phyloP scores from a whole-genome alignment of 1,140 invertebrate genomes.

The Drosophila kepulauana region DNA sequence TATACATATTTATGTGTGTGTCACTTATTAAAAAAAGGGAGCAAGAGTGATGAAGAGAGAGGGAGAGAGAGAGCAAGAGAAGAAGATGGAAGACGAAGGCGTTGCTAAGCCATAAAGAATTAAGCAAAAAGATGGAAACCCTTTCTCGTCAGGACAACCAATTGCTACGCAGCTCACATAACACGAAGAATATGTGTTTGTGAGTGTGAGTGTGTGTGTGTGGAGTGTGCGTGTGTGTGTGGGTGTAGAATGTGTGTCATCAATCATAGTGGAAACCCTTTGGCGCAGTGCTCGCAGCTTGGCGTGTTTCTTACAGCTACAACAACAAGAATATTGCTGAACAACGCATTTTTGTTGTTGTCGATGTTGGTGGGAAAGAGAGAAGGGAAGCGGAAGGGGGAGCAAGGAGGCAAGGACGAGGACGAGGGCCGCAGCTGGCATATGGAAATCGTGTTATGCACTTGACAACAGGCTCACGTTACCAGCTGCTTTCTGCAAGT shows the following conservation, averaged over 20 bases:
- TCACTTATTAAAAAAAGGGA: background rate
- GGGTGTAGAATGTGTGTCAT: constrained; percentile 20
- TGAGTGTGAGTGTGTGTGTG: background rate
- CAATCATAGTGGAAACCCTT: constrained; percentile 31
- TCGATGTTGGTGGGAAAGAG: background rate
- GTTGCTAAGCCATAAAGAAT: background rate
- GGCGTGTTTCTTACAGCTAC: constrained; percentile 19
- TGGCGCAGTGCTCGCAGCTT: background rate
- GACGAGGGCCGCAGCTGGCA: constrained; percentile 17
- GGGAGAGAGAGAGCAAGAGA: background rate
- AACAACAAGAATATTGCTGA: constrained; percentile 18
- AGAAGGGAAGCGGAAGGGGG: background rate
- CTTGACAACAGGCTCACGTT: constrained; percentile 27
- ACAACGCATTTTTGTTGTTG: constrained; percentile 9
- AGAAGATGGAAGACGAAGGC: background rate
- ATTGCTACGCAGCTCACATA: constrained; percentile 14
- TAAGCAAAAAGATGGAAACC: constrained; percentile 7
- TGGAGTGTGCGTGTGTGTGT: background rate
- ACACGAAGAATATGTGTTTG: background rate
- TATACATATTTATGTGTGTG: constrained; percentile 3
- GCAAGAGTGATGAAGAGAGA: background rate
- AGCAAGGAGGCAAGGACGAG: background rate
- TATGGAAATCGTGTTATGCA: constrained; percentile 41
- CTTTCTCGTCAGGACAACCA: background rate
- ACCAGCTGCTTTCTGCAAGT: constrained; percentile 3